Percentiles rank a stretch among this genome's conserved stretches.
These are phyloP conservation scores for Sarcophaga rosellei DNA, from an alignment of 2,888 invertebrate species.

Conservation along the genomic window DNA sequence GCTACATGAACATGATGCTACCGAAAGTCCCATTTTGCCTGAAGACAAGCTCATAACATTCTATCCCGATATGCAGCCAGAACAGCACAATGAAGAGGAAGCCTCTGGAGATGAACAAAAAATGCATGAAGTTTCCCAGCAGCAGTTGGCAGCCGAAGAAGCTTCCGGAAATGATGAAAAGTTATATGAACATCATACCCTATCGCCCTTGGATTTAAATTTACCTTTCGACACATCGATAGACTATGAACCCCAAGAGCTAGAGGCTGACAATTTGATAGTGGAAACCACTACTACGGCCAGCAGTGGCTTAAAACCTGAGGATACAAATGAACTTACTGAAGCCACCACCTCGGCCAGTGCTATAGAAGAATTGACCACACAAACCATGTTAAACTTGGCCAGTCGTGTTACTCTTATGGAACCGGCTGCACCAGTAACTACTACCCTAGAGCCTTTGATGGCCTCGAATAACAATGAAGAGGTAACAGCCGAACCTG, in stretches of 20 bases:
- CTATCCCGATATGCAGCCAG: conserved; percentile 70
- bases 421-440: conserved; percentile 81
- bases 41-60: conserved; percentile 72
- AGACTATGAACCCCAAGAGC: conserved; percentile 73
- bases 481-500: conserved; percentile 74
- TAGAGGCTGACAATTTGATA: conserved; percentile 78
- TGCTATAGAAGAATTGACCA: conserved; percentile 79
- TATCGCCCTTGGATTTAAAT: conserved; percentile 77
- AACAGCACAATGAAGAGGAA: conserved; percentile 25
- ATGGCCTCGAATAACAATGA: conserved; percentile 70
- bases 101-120: conserved; percentile 32
- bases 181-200: conserved; percentile 69
- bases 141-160: conserved; percentile 18
- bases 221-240: conserved; percentile 76
- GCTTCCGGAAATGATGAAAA: conserved; percentile 45
- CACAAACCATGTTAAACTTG: conserved; percentile 79
- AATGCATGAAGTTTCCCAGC: conserved; percentile 9
- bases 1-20: conserved; percentile 54
- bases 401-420: conserved; percentile 81
- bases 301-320: conserved; percentile 21
- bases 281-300: conserved; percentile 75
- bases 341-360: conserved; percentile 76
- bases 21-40: conserved; percentile 49
- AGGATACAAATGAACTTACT: conserved; percentile 59
- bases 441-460: conserved; percentile 75